Evolutionary conservation across 1,140 invertebrate genomes (phyloP).

Genomic region (Neodiprion pinetum): DNA sequence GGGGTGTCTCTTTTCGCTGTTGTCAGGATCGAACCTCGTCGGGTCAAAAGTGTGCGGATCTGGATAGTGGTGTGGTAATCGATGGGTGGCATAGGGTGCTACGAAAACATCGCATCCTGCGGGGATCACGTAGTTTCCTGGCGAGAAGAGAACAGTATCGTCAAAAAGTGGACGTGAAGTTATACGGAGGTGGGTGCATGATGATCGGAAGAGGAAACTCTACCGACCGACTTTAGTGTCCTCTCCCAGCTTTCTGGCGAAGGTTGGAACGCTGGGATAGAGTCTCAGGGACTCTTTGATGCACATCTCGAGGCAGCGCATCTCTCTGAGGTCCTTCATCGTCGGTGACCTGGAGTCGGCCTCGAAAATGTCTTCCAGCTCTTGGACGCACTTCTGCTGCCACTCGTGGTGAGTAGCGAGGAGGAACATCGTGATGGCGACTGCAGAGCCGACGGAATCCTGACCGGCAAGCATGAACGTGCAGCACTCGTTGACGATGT

Average conservation of each 20-base stretch:
- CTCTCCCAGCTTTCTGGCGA: conserved; percentile 66
- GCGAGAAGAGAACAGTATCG: conserved; percentile 3
- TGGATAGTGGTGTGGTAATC: conserved; percentile 69
- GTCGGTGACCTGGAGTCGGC: conserved; percentile 55
- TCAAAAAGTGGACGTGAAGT: neutral
- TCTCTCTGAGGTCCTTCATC: conserved; percentile 66
- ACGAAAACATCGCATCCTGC: conserved; percentile 58
- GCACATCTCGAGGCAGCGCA: conserved; percentile 73
- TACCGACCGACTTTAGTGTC: conserved; percentile 61
- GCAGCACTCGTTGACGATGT: conserved; percentile 75
- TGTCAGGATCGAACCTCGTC: conserved; percentile 71
- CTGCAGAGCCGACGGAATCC: conserved; percentile 73
- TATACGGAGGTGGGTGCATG: conserved; percentile 27
- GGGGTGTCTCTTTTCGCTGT: conserved; percentile 64
- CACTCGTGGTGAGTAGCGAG: conserved; percentile 67
- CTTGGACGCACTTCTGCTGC: conserved; percentile 68
- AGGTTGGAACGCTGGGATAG: conserved; percentile 73
- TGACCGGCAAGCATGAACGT: conserved; percentile 83
- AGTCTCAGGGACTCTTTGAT: conserved; percentile 72
- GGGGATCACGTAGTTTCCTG: conserved; percentile 50
- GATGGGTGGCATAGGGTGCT: conserved; percentile 69
- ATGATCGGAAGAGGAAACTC: conserved; percentile 15
- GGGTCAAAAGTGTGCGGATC: conserved; percentile 78
- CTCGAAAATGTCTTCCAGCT: conserved; percentile 68
- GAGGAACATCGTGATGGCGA: conserved; percentile 67